Evolutionary conservation across 2,113 vertebrate species (phyloP).

Genomic region (Oncorhynchus clarkii): DNA sequence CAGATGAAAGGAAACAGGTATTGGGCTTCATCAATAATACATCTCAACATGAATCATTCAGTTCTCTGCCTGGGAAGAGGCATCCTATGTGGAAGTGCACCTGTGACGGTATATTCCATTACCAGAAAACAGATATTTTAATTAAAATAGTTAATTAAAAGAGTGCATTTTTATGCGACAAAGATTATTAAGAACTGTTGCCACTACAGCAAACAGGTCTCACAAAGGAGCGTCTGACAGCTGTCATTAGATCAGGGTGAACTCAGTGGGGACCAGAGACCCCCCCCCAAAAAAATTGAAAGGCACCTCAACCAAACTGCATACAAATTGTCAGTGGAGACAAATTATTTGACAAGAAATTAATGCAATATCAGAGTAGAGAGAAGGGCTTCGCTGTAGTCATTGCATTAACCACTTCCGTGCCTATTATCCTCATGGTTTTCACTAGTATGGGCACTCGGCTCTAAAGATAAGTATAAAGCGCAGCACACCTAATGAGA

Average conservation of each 20-base stretch:
- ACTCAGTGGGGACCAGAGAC: too few species aligned
- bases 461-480: constrained; percentile 49
- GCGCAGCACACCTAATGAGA: constrained; percentile 28
- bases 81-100: constrained; percentile 39
- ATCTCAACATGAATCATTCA: constrained; percentile 46
- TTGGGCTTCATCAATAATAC: constrained; percentile 42
- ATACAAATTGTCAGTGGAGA: too few species aligned
- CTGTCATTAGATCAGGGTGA: constrained; percentile 31
- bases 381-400: too few species aligned
- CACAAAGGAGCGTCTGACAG: constrained; percentile 53
- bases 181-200: constrained; percentile 41
- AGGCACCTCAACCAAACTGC: too few species aligned
- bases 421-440: constrained; percentile 3
- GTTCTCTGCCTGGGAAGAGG: constrained; percentile 5
- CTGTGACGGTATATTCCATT: constrained; percentile 44
- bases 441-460: constrained; percentile 36
- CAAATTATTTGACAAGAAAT: too few species aligned
- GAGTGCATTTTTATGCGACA: constrained; percentile 16
- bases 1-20: constrained; percentile 23
- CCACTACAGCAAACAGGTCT: constrained; percentile 36
- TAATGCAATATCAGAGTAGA: too few species aligned
- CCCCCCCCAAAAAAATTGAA: too few species aligned
- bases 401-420: too few species aligned
- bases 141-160: constrained; percentile 45
- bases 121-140: constrained; percentile 36